A percentile compares a stretch with the other conserved stretches of the same genome.
phyloP scores from a whole-genome alignment of 2,797 vertebrate genomes.

The Sebastes paucispinis region DNA sequence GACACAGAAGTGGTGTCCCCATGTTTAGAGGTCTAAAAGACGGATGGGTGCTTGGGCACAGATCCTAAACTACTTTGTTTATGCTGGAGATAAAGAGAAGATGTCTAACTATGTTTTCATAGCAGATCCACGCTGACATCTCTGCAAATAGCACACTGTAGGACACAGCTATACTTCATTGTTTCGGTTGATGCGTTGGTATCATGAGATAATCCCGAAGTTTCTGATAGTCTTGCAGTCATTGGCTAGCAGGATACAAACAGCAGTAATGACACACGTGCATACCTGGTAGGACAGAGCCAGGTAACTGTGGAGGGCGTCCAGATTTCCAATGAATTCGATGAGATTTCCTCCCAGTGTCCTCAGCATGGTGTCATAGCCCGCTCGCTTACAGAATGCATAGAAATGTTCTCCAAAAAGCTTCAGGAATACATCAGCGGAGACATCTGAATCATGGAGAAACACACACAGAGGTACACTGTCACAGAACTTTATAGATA shows the following conservation, averaged over 20 bases:
- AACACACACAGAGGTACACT: background rate
- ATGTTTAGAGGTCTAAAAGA: background rate
- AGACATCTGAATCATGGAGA: conserved; percentile 30
- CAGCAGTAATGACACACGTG: background rate
- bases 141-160: too few relatives aligned
- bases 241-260: too few relatives aligned
- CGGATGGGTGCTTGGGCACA: too few relatives aligned
- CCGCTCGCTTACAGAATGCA: conserved; percentile 85
- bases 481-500: background rate
- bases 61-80: too few relatives aligned
- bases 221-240: too few relatives aligned
- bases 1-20: background rate
- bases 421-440: conserved; percentile 79
- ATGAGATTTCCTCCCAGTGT: conserved; percentile 84
- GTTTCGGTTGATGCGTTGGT: too few relatives aligned
- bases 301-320: conserved; percentile 86
- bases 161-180: too few relatives aligned
- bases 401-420: conserved; percentile 88
- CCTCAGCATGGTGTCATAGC: conserved; percentile 85
- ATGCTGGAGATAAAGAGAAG: background rate
- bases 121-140: too few relatives aligned
- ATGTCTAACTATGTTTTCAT: too few relatives aligned
- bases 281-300: conserved; percentile 84
- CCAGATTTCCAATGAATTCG: conserved; percentile 87
- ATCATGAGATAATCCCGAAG: too few relatives aligned